phyloP scores from a whole-genome alignment of 1,140 invertebrate genomes.

The Wasmannia auropunctata region DNA sequence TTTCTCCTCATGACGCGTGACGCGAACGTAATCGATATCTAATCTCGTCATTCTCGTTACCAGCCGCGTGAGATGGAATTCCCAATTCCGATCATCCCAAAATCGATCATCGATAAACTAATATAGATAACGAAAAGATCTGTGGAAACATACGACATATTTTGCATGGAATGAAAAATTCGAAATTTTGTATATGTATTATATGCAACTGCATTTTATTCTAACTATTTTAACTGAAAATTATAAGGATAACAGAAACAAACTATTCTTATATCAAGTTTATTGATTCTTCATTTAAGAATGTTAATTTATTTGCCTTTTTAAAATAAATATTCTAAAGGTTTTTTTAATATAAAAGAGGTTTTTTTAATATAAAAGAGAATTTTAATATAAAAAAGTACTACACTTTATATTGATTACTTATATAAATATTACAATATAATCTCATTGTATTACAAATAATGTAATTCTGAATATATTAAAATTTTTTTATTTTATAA shows the following conservation, averaged over 20 bases:
- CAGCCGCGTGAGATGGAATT: conserved; percentile 14
- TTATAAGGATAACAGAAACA: background rate
- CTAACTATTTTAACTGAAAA: background rate
- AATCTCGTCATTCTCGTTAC: conserved; percentile 68
- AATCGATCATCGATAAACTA: conserved; percentile 56
- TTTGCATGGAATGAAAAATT: background rate
- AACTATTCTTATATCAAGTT: background rate
- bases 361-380: too few relatives aligned
- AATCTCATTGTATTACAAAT: background rate
- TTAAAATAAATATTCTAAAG: background rate
- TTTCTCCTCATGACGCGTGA: conserved; percentile 59
- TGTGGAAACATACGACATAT: background rate
- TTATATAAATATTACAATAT: background rate
- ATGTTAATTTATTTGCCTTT: background rate
- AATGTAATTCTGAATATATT: background rate
- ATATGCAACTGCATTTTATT: background rate
- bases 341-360: too few relatives aligned
- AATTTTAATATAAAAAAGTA: too few relatives aligned
- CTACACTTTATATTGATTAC: background rate
- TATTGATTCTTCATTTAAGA: background rate
- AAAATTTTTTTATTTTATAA: background rate
- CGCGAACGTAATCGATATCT: conserved; percentile 67
- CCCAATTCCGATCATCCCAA: conserved; percentile 30
- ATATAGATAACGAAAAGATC: background rate
- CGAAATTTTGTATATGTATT: background rate